These are phyloP conservation scores for Leuciscus idus DNA, from an alignment of 2,113 vertebrate genomes.

Conservation along the genomic window DNA sequence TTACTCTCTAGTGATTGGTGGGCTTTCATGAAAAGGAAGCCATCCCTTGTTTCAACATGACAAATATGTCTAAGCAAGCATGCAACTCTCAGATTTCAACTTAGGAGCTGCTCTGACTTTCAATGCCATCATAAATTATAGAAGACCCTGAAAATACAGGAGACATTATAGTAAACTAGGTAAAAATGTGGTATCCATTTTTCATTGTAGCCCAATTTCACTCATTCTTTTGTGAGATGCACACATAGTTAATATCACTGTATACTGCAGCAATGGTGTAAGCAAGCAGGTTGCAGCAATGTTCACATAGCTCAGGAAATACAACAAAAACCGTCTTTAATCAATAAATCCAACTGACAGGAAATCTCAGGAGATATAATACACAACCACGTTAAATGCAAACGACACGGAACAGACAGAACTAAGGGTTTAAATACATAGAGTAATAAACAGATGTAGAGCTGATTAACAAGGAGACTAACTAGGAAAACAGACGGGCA, in stretches of 20 bases:
- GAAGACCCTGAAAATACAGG: neutral
- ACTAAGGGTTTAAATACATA: no score
- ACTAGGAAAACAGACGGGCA: no score
- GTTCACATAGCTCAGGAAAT: no score
- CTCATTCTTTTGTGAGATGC: neutral
- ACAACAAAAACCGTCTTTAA: no score
- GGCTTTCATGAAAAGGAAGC: constrained; percentile 37
- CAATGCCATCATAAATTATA: neutral
- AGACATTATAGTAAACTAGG: neutral
- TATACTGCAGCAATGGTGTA: no score
- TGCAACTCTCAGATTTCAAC: constrained; percentile 46
- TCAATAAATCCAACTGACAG: no score
- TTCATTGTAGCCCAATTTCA: neutral
- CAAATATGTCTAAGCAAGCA: constrained; percentile 59
- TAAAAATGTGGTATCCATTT: neutral
- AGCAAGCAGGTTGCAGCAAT: no score
- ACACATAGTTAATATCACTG: neutral
- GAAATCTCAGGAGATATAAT: no score
- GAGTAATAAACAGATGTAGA: no score
- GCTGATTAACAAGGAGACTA: no score
- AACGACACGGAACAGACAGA: no score
- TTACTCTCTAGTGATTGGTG: constrained; percentile 50
- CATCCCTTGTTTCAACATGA: constrained; percentile 46
- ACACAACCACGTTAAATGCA: no score
- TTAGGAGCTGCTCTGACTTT: constrained; percentile 26